A percentile compares a stretch with the other conserved stretches of the same genome.
Conservation (phyloP, 2,888 invertebrate species). For the Caenorhabditis sp. region DNA sequence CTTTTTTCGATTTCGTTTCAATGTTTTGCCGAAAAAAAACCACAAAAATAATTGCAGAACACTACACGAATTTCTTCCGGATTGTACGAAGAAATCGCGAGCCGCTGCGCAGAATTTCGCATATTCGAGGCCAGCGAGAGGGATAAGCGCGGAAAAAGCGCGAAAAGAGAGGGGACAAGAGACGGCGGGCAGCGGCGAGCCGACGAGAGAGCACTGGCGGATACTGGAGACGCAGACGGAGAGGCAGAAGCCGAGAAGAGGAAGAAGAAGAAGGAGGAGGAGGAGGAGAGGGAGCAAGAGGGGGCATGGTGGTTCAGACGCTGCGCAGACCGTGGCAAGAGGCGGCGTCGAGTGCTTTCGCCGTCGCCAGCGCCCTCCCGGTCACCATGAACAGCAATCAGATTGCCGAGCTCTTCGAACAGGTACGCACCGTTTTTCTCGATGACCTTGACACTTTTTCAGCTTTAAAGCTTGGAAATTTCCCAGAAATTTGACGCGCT, state of each 20-base stretch:
- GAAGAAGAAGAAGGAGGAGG: no score
- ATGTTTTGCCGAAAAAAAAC: no score
- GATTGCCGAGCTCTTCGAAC: slow-evolving; percentile 65
- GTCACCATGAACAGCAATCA: slow-evolving; percentile 62
- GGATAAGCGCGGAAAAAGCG: no score
- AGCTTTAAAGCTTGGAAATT: background rate
- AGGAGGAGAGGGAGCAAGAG: slow-evolving; percentile 23
- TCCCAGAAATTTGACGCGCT: background rate
- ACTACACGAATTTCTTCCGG: no score
- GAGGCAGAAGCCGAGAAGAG: background rate
- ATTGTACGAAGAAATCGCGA: background rate
- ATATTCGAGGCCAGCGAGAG: no score
- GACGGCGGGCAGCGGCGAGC: background rate
- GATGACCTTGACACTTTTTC: background rate
- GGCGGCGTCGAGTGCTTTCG: slow-evolving; percentile 64
- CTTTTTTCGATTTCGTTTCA: no score
- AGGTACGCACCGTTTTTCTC: slow-evolving; percentile 39
- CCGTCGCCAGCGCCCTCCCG: slow-evolving; percentile 65
- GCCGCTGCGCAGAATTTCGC: background rate
- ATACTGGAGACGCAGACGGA: slow-evolving; percentile 3
- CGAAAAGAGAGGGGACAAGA: background rate
- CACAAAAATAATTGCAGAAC: no score
- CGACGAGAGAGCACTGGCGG: background rate
- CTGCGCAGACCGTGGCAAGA: slow-evolving; percentile 60
- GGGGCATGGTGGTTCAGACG: slow-evolving; percentile 54